Evolutionary conservation across 2,888 invertebrate genomes (phyloP).

Genomic region (Drosophila paranaensis): DNA sequence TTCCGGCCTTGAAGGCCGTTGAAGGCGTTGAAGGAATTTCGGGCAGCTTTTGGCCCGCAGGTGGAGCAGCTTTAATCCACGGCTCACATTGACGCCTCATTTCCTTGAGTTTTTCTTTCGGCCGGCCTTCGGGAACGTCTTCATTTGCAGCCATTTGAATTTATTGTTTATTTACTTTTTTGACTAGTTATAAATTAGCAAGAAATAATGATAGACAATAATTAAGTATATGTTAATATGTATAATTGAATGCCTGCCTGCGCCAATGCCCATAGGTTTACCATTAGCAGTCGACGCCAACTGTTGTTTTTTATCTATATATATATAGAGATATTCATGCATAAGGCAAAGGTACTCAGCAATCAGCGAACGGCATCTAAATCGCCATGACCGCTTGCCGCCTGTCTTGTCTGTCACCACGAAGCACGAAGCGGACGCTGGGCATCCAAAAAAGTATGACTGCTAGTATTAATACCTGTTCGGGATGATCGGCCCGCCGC

Average conservation of each 20-base stretch:
- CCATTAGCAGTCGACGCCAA: slow-evolving; percentile 8
- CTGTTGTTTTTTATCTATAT: slow-evolving; percentile 14
- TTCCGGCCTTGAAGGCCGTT: slow-evolving; percentile 14
- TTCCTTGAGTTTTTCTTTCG: slow-evolving; percentile 20
- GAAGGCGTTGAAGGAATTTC: slow-evolving; percentile 7
- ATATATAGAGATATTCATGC: background rate
- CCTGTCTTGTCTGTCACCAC: slow-evolving; percentile 58
- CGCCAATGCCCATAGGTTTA: background rate
- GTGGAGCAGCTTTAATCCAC: background rate
- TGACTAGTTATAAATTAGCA: slow-evolving; percentile 45
- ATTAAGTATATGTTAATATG: slow-evolving; percentile 53
- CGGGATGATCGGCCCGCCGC: slow-evolving; percentile 68
- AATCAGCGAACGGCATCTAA: slow-evolving; percentile 35
- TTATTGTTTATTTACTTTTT: slow-evolving; percentile 25
- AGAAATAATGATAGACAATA: slow-evolving; percentile 53
- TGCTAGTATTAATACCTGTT: slow-evolving; percentile 64
- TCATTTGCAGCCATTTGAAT: slow-evolving; percentile 11
- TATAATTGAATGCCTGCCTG: slow-evolving; percentile 44
- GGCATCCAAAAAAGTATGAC: slow-evolving; percentile 64
- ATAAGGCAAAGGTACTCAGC: slow-evolving; percentile 22
- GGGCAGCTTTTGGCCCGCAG: background rate
- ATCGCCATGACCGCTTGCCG: slow-evolving; percentile 69
- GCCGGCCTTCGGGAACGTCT: slow-evolving; percentile 25
- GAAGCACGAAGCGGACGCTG: slow-evolving; percentile 65
- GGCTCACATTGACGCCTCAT: slow-evolving; percentile 1